Base-by-base conservation (phyloP, 2,113 vertebrate genomes). In the Coryphaenoides rupestris region DNA sequence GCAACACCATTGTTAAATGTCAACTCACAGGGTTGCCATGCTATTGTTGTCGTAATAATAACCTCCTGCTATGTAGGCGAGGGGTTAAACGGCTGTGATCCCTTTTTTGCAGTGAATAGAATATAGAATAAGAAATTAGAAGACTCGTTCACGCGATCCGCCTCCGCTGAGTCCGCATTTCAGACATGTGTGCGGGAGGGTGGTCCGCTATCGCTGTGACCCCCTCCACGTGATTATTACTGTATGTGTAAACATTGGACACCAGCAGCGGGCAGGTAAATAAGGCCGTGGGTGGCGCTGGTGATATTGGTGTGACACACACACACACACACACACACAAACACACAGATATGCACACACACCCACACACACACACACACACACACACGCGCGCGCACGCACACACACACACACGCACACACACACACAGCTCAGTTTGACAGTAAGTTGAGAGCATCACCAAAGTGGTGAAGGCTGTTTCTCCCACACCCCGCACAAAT, bases 401-500 rank as follows among this genome's bases (percentile, higher is more conserved):
- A 50, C 19, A 26, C 60, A 26, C 65, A 28, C 23, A 33, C 19
- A 19, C 58, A 45, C 33, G 16, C 26, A 58, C 57, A 33, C 24
- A 9, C 57, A 33, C 56, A 57, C 57, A 58, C 17, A 17, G 16
- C 15, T 13, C 15, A 50, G 52, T 63, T 33, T 82, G 60, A 77
- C 75, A 76, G 72, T 70, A 49, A 55, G 67, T 62, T 73, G 74
- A 65, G 65, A 65, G 60, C 63, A 77, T 78, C 64, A 66, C 63
- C 14, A 54, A 57, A 55, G 19, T 5, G 62, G 73, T 59, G 68
- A 62, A 78, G 75, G 64, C 56, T 66, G 72, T 52, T 60, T 40
- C 46, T 55, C 65, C 76, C 65, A 63, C 67, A 66, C 53, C 67
- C 63, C 4, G 60, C 70, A 73, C 60, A 78, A 84, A 72, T 86